phyloP scores from a whole-genome alignment of 2,888 invertebrate species.

The Clitarchus hookeri region DNA sequence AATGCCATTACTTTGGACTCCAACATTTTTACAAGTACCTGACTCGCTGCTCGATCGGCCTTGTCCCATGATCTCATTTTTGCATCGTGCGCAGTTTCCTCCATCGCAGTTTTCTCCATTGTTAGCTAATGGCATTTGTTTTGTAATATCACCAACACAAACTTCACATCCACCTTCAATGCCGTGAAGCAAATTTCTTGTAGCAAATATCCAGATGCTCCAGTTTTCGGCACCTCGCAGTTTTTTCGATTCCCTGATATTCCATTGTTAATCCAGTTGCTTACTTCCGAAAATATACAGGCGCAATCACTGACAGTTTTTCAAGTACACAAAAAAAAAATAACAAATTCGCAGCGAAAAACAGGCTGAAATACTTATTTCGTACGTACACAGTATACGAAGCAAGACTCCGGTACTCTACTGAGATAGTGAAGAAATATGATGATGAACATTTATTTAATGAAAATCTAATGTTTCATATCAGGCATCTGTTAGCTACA shows the following conservation, averaged over 20 bases:
- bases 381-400: neutral
- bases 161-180: neutral
- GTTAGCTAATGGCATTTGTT: neutral
- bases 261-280: neutral
- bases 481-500: no score
- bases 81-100: conserved; percentile 16
- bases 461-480: no score
- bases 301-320: neutral
- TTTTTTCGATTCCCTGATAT: conserved; percentile 17
- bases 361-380: neutral
- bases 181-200: neutral
- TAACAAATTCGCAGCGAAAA: neutral
- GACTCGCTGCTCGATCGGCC: no score
- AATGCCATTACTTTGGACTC: conserved; percentile 31
- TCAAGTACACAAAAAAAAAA: neutral
- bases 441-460: no score
- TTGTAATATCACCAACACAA: neutral
- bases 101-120: neutral
- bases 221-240: conserved; percentile 18
- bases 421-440: no score
- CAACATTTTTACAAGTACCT: conserved; percentile 19
- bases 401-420: neutral
- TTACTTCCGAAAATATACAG: neutral
- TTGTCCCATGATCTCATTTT: conserved; percentile 20
- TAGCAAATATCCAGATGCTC: conserved; percentile 16